Base-by-base conservation (phyloP, 2,797 vertebrate species). In the Toxotes lorentzi region DNA sequence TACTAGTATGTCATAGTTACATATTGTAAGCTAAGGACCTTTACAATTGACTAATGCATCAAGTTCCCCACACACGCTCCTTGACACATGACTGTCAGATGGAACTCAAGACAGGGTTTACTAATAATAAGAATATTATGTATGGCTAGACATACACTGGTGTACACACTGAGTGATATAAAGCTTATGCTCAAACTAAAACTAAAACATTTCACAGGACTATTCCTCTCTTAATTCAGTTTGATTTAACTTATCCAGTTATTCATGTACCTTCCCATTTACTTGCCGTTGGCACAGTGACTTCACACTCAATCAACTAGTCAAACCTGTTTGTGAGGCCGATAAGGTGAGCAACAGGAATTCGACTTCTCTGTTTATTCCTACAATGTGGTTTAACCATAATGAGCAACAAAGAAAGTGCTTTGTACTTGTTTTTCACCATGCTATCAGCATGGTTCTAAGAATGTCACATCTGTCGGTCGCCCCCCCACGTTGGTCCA, bases 81-180 rank as follows among this genome's bases (percentile, higher is more conserved):
- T 57, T 10, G 9, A 73, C 87, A 83, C 82, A 79, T 86, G 88
- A 89, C 81, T 61, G 48, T 79, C 77, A 81, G 68, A 73, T 72
- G 82, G n/a, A 61, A 75, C 76, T 79, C 4, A 60, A 69, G 27
- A 30, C 17, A 56, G 8, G 58, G 59, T 78, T 86, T 63, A 73
- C 21, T 19, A 27, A 45, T 24, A 69, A 78, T 1, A 72, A 23
- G 38, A 48, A 60, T 21, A 81, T 73, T 70, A 75, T 53, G 24
- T 59, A 58, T 56, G 54, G 60, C 41, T 13, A 17, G 16, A 59
- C 53, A 16, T 34, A 51, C 35, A 51, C 48, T 54, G 16, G 45
- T 30, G 53, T 41, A 65, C 17, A 74, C 16, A 57, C 23, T 21
- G 2, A 77, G 16, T 21, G 2, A 65, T 66, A 72, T 10, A 14